Evolutionary conservation across 1,140 invertebrate species (phyloP), one percentile per base, ranked within the genome.

Genomic region (Agraylea sexmaculata): DNA sequence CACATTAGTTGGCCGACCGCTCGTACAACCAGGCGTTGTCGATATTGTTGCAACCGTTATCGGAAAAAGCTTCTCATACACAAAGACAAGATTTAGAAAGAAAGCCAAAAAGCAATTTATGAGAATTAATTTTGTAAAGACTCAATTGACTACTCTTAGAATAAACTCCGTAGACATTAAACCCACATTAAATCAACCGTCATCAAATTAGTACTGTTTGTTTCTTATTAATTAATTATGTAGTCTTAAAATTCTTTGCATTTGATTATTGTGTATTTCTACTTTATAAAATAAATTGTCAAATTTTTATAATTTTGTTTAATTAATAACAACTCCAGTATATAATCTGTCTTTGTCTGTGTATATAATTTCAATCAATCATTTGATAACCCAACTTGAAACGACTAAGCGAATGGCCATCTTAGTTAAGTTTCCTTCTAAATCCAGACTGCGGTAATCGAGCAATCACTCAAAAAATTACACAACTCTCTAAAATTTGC

Each of bases 21-120:
- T 93, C 11, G 60, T 94, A 6, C 78, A 84, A 55, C 67, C 69
- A 18, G 79, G 80, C 33, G 57, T 87, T 20, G 83, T 88, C 0
- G 64, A 69, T 33, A 70, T 95, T 1, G 76, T 84, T 45, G 89
- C 83, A 1, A 92, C 87, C 21, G 75, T 95, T 4, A 79, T 95
- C 32, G 88, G 91, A 47, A 93, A 94, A 60, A 87, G 83, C 1
- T 62, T 93, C 1, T 87, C 85, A 1, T 77, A 88, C 49, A 87
- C 80, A 1, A 84, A 81, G 56, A 80, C 79, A 34, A 69, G 77
- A 52, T 88, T 87, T 54, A 71, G 70, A 15, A 78, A 83, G 55
- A 80, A 70, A 50, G 69, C 70, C 48, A 77, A 84, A 58, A 84
- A 87, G 63, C 80, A 86, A 46, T 85, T 69, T 52, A 76, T 72